Conservation (phyloP, 1,140 invertebrate species). For the Thalassaphorura encarpata region DNA sequence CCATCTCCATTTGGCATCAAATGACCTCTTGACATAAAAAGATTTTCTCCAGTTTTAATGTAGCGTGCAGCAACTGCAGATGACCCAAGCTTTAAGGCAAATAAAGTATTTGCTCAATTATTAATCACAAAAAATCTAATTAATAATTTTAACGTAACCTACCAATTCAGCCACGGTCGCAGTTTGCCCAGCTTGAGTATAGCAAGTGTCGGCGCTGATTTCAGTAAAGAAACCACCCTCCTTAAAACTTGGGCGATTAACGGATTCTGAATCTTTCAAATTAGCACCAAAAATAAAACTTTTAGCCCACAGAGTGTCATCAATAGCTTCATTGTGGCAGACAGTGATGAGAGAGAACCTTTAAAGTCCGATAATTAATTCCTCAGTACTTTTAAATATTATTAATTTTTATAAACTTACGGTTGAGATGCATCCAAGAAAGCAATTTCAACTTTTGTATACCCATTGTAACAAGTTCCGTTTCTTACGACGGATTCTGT, state of each 20-base stretch:
- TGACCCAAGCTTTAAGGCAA: not conserved
- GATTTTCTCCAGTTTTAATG: not conserved
- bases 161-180: constrained; percentile 12
- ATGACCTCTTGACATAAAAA: constrained; percentile 51
- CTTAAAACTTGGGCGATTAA: constrained; percentile 26
- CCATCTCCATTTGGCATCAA: constrained; percentile 56
- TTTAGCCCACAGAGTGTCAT: constrained; percentile 6
- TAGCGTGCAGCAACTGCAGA: constrained; percentile 3
- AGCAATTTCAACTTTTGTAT: not conserved
- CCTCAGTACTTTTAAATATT: not conserved
- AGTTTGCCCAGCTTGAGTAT: constrained; percentile 22
- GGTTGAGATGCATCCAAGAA: not conserved
- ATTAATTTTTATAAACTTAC: not conserved
- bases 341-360: constrained; percentile 7
- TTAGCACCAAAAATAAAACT: constrained; percentile 6
- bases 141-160: not conserved
- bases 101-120: not conserved
- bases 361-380: not conserved
- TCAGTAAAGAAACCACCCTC: constrained; percentile 32
- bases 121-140: not conserved
- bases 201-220: constrained; percentile 27
- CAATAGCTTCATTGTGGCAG: constrained; percentile 10
- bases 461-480: not conserved
- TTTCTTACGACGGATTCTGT: not conserved
- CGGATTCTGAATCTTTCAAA: constrained; percentile 2